Evolutionary conservation across 2,113 vertebrate species (phyloP).

Genomic region (Megaptera novaeangliae): DNA sequence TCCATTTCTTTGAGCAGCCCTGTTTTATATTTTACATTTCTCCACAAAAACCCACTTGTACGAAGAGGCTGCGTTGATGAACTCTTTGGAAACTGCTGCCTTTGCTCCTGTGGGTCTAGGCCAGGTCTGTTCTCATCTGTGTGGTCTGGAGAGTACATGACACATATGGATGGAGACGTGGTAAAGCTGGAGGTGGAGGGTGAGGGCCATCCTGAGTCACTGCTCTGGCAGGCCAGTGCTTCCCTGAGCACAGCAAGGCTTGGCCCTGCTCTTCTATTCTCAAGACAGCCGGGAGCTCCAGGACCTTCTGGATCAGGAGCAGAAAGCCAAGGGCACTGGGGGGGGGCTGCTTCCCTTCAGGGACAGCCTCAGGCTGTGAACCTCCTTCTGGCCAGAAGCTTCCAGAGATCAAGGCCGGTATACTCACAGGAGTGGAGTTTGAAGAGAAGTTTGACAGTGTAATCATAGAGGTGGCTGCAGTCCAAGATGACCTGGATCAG

Average conservation of each 20-base stretch:
- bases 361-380: neutral
- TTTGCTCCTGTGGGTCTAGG: neutral
- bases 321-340: neutral
- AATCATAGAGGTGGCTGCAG: conserved; percentile 97
- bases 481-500: conserved; percentile 98
- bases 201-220: neutral
- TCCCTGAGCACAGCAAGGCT: neutral
- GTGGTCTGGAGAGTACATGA: neutral
- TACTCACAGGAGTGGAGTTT: conserved; percentile 98
- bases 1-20: neutral
- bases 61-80: neutral
- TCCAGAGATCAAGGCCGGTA: neutral
- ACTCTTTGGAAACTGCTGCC: neutral
- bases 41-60: neutral
- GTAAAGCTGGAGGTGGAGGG: neutral
- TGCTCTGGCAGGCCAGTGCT: neutral
- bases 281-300: neutral
- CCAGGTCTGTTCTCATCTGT: neutral
- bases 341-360: neutral
- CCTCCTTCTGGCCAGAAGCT: neutral
- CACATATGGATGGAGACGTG: accelerated
- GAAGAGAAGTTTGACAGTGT: conserved; percentile 97
- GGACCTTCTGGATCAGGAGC: neutral
- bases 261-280: neutral
- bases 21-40: neutral